Conservation (phyloP, 2,888 invertebrate genomes). For the Slavum lentiscoides region DNA sequence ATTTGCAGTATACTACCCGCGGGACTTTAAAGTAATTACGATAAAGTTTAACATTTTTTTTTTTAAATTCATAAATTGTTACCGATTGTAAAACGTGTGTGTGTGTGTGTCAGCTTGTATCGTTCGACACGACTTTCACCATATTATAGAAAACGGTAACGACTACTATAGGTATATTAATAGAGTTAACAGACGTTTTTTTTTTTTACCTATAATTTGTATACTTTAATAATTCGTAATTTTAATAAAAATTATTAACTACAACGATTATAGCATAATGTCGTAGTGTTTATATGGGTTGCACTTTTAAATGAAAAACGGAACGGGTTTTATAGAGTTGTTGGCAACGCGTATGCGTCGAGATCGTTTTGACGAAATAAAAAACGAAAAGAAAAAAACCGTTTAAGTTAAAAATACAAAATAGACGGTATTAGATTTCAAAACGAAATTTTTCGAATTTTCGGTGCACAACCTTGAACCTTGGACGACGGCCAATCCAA, state of each 20-base stretch:
- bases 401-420: constrained; percentile 31
- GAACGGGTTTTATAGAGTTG: neutral
- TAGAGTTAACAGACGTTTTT: neutral
- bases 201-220: neutral
- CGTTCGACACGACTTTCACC: constrained; percentile 11
- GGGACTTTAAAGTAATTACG: too few species aligned
- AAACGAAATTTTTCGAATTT: constrained; percentile 24
- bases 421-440: constrained; percentile 32
- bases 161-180: neutral
- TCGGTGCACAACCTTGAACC: constrained; percentile 29
- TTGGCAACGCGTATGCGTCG: neutral
- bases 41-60: too few species aligned
- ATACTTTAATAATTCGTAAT: neutral
- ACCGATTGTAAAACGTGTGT: too few species aligned
- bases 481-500: constrained; percentile 23
- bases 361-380: neutral
- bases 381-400: neutral
- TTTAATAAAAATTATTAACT: too few species aligned
- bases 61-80: too few species aligned
- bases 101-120: too few species aligned
- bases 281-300: too few species aligned
- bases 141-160: neutral
- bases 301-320: too few species aligned
- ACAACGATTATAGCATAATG: too few species aligned
- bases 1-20: too few species aligned